Evolutionary conservation across 2,113 vertebrate genomes (phyloP).

Genomic region (Formicarius rufipectus): DNA sequence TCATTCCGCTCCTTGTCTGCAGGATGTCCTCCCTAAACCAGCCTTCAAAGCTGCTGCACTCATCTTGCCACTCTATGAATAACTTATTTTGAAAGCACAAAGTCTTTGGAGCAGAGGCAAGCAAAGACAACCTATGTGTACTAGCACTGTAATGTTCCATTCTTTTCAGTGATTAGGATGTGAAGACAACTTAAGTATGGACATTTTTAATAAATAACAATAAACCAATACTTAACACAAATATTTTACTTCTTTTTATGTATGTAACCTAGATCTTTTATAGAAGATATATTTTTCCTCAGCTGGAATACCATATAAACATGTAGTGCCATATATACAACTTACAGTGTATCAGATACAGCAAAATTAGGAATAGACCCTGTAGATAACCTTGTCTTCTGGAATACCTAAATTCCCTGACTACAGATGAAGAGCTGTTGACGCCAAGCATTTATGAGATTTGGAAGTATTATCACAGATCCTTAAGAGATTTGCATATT

Average conservation of each 20-base stretch:
- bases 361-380: neutral
- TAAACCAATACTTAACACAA: neutral
- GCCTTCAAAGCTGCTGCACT: neutral
- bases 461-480: neutral
- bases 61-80: neutral
- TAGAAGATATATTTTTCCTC: neutral
- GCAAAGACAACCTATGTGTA: neutral
- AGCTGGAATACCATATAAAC: neutral
- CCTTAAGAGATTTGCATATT: neutral
- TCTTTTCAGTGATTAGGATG: neutral
- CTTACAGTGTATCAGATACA: neutral
- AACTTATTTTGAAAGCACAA: neutral
- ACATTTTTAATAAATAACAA: neutral
- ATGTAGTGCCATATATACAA: neutral
- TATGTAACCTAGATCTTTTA: neutral
- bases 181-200: neutral
- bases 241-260: neutral
- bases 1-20: neutral
- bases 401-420: neutral
- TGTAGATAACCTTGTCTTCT: neutral
- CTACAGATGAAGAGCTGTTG: neutral
- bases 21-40: conserved; percentile 33
- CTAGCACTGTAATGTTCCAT: neutral
- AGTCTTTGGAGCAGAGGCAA: neutral
- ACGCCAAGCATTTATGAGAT: neutral